Base-by-base conservation (phyloP, 2,113 vertebrate genomes). In the Neofelis nebulosa region DNA sequence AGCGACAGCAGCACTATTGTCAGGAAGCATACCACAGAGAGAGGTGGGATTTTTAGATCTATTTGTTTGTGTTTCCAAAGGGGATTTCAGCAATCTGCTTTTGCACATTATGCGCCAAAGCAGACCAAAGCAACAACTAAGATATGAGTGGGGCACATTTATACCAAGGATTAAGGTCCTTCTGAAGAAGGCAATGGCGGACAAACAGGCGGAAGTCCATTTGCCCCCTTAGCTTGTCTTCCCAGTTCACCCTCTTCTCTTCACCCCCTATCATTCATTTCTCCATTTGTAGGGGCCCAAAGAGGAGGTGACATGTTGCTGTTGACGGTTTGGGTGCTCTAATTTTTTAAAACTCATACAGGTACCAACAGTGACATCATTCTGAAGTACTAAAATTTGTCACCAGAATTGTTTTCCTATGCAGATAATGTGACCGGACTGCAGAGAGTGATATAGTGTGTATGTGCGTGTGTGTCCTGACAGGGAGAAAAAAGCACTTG, bases 71-170 rank as follows among this genome's bases (percentile, higher is more conserved):
- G 48, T 83, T 92, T 94, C 88, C 78, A 73, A 0, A 95, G 93
- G 31, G 63, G 14, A 74, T 95, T 79, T 97, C 94, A 96, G 98
- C 97, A 98, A 98, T 94, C 91, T 36, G 82, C 73, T 89, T 97
- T 98, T 94, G 82, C 94, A 74, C 61, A 73, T 66, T 71, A 66
- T 80, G 2, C 33, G 86, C 36, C 79, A 50, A 3, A 84, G 92
- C 66, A 93, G 89, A 96, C n/a, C 90, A 96, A 87, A 93, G 86
- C 45, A 95, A 89, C 97, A 92, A 52, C 93, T 5, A 91, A 55
- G 92, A 83, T 63, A 98, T 95, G 90, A 66, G 80, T 21, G 57
- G 45, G 8, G 82, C 82, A 74, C 11, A 2, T 97, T 97, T 94
- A 80, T 73, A 61, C 27, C 81, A 48, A 78, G 63, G 81, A 97